Base-by-base conservation (phyloP, 2,797 vertebrate genomes). In the Melanotaenia parkinsoni region DNA sequence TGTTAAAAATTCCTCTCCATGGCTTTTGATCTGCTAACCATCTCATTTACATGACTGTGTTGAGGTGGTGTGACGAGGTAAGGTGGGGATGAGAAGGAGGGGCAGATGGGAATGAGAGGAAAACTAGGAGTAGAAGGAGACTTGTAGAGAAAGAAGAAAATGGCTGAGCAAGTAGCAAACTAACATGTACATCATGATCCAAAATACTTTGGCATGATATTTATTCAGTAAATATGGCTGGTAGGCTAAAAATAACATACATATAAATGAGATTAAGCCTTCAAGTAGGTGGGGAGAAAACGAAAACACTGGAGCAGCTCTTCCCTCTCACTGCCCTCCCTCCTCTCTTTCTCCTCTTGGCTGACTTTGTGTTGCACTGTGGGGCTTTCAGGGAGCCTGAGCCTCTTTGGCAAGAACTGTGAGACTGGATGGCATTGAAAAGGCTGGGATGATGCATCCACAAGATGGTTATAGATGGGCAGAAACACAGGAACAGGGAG, bases 11-110 rank as follows among this genome's bases (percentile, higher is more conserved):
- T 84, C 79, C 82, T 86, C 87, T 81, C 76, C 50, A 50, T 86
- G 83, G 64, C 80, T 92, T 91, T 88, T 91, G 82, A 90, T 92
- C 90, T 78, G 89, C 85, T 92, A 91, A 90, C 90, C 85, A 88
- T 85, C 89, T 91, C 66, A 92, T 93, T 91, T 92, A 86, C 91
- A 91, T 91, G 90, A 82, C 87, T 86, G 88, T 72, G 73, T 56
- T 76, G 51, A 67, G 61, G 59, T 76, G 70, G 84, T 85, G 88
- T 70, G 84, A 83, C 0, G 24, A 80, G 24, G 63, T 12, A 66
- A 63, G 72, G 80, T 53, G 70, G 66, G 45, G 73, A 45, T 20
- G 1, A 2, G 13, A 45, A 58, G 63, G 64, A 53, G 50, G 32
- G 43, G 70, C 0, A 32, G 67, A 28, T n/a, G 35, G 33, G 32